Evolutionary conservation across 2,888 invertebrate species (phyloP), one percentile per base, ranked within the genome.

Genomic region (Drosophila macrospina): DNA sequence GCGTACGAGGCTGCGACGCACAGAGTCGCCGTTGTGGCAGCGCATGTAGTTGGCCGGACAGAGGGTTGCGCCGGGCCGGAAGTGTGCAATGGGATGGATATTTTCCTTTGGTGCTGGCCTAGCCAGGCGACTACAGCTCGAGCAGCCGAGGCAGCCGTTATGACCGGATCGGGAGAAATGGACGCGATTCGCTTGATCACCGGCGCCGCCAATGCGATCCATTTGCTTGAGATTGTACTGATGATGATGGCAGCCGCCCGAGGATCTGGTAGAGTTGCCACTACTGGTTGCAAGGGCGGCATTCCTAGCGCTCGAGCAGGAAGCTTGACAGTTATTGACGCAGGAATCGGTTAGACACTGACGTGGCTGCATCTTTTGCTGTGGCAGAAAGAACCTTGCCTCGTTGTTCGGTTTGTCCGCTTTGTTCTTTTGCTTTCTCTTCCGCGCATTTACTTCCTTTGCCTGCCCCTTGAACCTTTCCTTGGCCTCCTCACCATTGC

Each of bases 1-100:
- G 4, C 88, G 80, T 1, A 82, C 68, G 7, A 84, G 39, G 1
- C 86, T 61, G 5, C 74, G 68, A 0, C 83, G 73, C 2, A 47
- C 50, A 4, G 48, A 30, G 5, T 62, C 59, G 0, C 62, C 65
- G 20, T 69, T 69, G 24, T 59, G 34, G 0, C 20, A 28, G 5
- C 71, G 39, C 5, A 69, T 26, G 15, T 65, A 69, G 26, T 64
- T 54, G 0, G 48, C 11, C 4, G 77, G 74, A 11, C 44, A 60
- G 4, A 45, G 44, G 6, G 57, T 4, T 50, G 55, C 50, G 5
- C 86, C 86, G 13, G 77, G 80, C 8, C 69, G 48, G n/a, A 72
- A 87, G 11, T 87, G 84, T 4, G 71, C 64, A 5, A 77, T 70
- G 10, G 73, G 65, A 15, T 45, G 52, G 1, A 37, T 26, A 20